These are phyloP conservation scores for Bellardia pandia DNA, from an alignment of 2,888 invertebrate genomes.

Conservation along the genomic window DNA sequence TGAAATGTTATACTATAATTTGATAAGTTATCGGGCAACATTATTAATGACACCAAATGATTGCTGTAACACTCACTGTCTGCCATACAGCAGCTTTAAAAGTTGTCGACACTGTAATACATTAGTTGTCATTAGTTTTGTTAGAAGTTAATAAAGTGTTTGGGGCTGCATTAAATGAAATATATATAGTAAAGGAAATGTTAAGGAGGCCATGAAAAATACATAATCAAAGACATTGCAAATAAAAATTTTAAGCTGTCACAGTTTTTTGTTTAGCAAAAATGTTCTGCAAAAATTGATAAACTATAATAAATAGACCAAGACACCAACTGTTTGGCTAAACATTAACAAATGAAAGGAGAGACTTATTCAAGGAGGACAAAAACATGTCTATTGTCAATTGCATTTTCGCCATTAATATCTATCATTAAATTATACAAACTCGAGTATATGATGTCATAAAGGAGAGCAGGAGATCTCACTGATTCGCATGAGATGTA, in stretches of 20 bases:
- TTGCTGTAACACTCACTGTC: background rate
- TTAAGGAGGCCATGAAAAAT: background rate
- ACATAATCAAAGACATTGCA: background rate
- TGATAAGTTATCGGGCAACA: constrained; percentile 37
- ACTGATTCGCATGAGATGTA: too few relatives aligned
- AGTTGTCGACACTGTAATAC: constrained; percentile 7
- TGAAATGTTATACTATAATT: constrained; percentile 20
- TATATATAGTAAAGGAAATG: background rate
- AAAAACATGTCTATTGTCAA: too few relatives aligned
- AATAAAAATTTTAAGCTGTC: too few relatives aligned
- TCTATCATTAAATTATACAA: too few relatives aligned
- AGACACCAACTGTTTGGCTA: too few relatives aligned
- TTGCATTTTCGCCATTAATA: too few relatives aligned
- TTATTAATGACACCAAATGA: constrained; percentile 31
- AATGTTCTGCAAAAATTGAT: too few relatives aligned
- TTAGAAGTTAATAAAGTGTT: constrained; percentile 39
- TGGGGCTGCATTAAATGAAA: constrained; percentile 23
- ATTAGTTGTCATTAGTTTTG: constrained; percentile 53
- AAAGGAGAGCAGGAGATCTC: too few relatives aligned
- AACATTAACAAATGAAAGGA: too few relatives aligned
- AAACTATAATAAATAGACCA: too few relatives aligned
- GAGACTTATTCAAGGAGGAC: too few relatives aligned
- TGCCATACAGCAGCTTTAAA: background rate
- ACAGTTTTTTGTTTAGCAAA: background rate
- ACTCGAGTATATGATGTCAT: too few relatives aligned